These are phyloP conservation scores for Perithous albicinctus DNA, from an alignment of 2,888 invertebrate species.

Conservation along the genomic window DNA sequence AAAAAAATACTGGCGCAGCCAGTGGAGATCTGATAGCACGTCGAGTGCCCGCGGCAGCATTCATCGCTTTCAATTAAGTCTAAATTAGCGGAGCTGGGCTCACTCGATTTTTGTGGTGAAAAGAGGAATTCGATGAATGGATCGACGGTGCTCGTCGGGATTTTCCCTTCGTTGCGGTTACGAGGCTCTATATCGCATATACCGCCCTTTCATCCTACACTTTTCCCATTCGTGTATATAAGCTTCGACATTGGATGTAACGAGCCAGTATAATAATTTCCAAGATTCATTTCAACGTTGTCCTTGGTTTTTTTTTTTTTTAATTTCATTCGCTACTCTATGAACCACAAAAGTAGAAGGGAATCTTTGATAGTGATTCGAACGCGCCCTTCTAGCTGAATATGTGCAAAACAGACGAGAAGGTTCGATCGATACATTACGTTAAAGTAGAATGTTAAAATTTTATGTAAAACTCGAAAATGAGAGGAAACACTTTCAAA, in stretches of 20 bases:
- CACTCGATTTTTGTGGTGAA: constrained; percentile 45
- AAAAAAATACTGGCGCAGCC: constrained; percentile 4
- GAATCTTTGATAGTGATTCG: background rate
- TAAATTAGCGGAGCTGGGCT: constrained; percentile 71
- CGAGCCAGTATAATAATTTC: constrained; percentile 18
- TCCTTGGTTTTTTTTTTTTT: background rate
- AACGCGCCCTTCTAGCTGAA: background rate
- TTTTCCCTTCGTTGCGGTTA: constrained; percentile 30
- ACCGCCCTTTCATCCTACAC: constrained; percentile 6
- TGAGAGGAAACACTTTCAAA: too few species aligned
- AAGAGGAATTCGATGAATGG: constrained; percentile 50
- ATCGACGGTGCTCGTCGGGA: constrained; percentile 38
- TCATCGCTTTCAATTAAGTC: constrained; percentile 75
- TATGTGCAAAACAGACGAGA: background rate
- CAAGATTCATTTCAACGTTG: constrained; percentile 16
- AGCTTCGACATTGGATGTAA: constrained; percentile 20
- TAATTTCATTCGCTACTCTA: background rate
- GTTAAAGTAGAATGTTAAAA: too few species aligned
- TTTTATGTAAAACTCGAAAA: too few species aligned
- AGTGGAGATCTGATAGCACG: constrained; percentile 35
- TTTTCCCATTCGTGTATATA: background rate
- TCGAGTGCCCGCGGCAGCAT: constrained; percentile 52
- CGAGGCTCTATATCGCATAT: constrained; percentile 13
- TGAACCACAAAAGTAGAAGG: background rate
- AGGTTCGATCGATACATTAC: background rate